These are phyloP conservation scores for Nemapogon koenigi DNA, from an alignment of 2,888 invertebrate species.

Conservation along the genomic window DNA sequence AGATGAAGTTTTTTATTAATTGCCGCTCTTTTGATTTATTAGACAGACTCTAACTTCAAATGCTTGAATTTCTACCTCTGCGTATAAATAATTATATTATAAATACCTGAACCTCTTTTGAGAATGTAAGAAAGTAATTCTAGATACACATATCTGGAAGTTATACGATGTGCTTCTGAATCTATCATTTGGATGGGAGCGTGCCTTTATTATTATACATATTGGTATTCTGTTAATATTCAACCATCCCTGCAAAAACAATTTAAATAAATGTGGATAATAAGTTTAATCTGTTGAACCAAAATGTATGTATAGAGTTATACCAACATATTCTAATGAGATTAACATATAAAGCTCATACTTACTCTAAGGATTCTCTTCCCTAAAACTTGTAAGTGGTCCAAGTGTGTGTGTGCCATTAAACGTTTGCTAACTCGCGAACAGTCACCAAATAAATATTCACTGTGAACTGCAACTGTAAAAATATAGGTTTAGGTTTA, in stretches of 20 bases:
- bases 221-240: background rate
- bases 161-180: constrained; percentile 29
- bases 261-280: too few species aligned
- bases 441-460: constrained; percentile 1
- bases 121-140: constrained; percentile 24
- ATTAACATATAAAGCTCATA: background rate
- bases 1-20: too few species aligned
- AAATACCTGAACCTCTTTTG: constrained; percentile 10
- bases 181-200: constrained; percentile 17
- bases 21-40: too few species aligned
- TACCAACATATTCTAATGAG: background rate
- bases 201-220: constrained; percentile 1
- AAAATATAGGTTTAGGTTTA: too few species aligned
- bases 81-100: constrained; percentile 10
- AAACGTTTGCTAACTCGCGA: background rate
- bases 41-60: too few species aligned
- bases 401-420: background rate
- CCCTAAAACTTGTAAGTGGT: background rate
- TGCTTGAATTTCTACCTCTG: too few species aligned
- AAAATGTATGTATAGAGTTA: background rate
- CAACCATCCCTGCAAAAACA: constrained; percentile 1
- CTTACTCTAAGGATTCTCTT: background rate
- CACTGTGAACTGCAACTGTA: background rate
- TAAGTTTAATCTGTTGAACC: too few species aligned
- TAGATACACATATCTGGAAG: constrained; percentile 39